A percentile compares a stretch with the other conserved stretches of the same genome.
phyloP scores from a whole-genome alignment of 2,888 invertebrate genomes.

The Cyclophora punctaria region DNA sequence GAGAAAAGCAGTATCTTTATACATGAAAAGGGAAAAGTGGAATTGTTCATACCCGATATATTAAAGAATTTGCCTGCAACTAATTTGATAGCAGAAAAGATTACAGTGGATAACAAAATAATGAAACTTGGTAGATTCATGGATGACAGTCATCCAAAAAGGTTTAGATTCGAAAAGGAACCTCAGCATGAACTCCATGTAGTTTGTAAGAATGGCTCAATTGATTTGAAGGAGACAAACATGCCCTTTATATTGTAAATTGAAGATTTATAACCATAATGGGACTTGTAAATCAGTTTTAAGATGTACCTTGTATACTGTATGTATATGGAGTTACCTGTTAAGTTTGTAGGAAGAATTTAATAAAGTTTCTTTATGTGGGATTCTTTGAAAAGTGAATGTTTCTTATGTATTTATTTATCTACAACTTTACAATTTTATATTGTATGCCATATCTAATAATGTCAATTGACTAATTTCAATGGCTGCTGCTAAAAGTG shows the following conservation, averaged over 20 bases:
- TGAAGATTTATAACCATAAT: too few species aligned
- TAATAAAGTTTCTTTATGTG: too few species aligned
- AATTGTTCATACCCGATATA: conserved; percentile 57
- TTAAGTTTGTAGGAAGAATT: too few species aligned
- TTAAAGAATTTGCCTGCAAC: conserved; percentile 60
- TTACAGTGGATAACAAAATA: conserved; percentile 62
- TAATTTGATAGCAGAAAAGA: conserved; percentile 67
- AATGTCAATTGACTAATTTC: too few species aligned
- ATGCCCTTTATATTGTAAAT: conserved; percentile 50
- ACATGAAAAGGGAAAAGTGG: conserved; percentile 68
- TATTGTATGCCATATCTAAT: too few species aligned
- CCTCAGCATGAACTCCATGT: conserved; percentile 61
- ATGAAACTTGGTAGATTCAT: conserved; percentile 62
- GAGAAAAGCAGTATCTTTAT: conserved; percentile 69
- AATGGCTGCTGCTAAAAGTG: too few species aligned
- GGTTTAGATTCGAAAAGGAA: conserved; percentile 63
- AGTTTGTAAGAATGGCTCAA: conserved; percentile 71
- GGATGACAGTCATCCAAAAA: conserved; percentile 64
- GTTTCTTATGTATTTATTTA: too few species aligned
- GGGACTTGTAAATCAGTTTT: too few species aligned
- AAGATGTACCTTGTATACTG: too few species aligned
- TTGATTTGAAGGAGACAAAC: conserved; percentile 61
- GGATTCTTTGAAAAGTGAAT: too few species aligned
- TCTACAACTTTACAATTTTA: too few species aligned
- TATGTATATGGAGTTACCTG: too few species aligned